Percentiles rank a stretch among this genome's conserved stretches.
Conservation (phyloP, 2,888 invertebrate species). For the Amblyteles armatorius region DNA sequence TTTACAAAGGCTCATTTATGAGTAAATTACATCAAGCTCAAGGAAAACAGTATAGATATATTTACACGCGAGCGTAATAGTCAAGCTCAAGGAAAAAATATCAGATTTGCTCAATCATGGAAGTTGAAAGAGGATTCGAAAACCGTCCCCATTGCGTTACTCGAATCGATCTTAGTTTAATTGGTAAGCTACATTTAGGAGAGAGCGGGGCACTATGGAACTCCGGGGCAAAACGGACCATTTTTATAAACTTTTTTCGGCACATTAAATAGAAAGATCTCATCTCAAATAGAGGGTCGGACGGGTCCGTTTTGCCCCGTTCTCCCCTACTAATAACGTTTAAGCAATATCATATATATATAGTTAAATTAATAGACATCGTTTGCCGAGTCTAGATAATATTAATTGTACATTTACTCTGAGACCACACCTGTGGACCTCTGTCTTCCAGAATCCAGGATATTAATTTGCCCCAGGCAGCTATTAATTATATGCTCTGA, state of each 20-base stretch:
- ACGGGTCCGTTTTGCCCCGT: too few relatives aligned
- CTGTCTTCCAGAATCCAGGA: slow-evolving; percentile 82
- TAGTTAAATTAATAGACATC: background rate
- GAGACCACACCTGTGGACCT: slow-evolving; percentile 54
- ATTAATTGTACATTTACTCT: slow-evolving; percentile 32
- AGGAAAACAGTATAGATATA: slow-evolving; percentile 46
- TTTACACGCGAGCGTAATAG: slow-evolving; percentile 35
- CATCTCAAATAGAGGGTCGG: too few relatives aligned
- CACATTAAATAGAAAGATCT: too few relatives aligned
- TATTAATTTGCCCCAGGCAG: slow-evolving; percentile 78
- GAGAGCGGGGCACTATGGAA: too few relatives aligned
- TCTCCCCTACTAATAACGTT: background rate
- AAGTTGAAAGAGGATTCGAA: slow-evolving; percentile 29
- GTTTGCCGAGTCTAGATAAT: slow-evolving; percentile 29
- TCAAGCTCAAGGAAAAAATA: slow-evolving; percentile 49
- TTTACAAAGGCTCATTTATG: slow-evolving; percentile 11
- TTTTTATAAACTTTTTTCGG: too few relatives aligned
- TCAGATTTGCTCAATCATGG: slow-evolving; percentile 62
- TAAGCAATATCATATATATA: background rate
- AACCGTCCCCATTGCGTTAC: slow-evolving; percentile 27
- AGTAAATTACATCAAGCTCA: slow-evolving; percentile 27
- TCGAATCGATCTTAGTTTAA: slow-evolving; percentile 66
- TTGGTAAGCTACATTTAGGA: slow-evolving; percentile 52
- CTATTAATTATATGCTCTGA: slow-evolving; percentile 66
- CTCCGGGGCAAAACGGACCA: too few relatives aligned